Evolutionary conservation across 92 coral and sea anemone genomes (phyloP).

Genomic region (Actinostola sp.): DNA sequence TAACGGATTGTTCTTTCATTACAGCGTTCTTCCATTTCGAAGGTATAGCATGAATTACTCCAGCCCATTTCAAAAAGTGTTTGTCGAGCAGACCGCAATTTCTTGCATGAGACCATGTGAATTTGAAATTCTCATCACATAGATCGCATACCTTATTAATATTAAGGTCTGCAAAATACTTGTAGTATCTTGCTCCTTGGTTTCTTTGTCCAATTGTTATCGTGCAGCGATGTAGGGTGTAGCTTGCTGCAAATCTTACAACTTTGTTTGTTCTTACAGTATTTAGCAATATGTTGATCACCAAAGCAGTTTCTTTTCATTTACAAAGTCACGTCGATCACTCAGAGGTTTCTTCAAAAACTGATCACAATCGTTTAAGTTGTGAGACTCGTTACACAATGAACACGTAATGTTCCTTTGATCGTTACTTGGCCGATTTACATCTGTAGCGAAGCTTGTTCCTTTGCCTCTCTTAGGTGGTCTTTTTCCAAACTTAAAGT

Average conservation of each 20-base stretch:
- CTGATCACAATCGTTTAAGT: conserved; percentile 65
- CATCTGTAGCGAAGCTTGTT: conserved; percentile 36
- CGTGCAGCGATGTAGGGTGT: conserved; percentile 71
- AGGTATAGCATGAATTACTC: background rate
- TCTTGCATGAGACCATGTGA: background rate
- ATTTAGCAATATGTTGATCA: conserved; percentile 54
- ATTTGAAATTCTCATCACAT: background rate
- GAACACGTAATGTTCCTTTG: conserved; percentile 29
- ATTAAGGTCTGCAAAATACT: background rate
- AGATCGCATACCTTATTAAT: background rate
- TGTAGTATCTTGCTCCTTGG: background rate
- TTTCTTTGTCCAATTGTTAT: conserved; percentile 46
- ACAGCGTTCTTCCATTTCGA: background rate
- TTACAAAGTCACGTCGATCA: conserved; percentile 58
- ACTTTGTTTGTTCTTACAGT: conserved; percentile 42
- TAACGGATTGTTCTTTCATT: too few species aligned
- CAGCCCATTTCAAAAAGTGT: background rate
- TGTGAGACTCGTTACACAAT: conserved; percentile 51
- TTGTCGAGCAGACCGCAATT: background rate
- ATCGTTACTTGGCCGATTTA: background rate
- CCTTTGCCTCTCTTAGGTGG: conserved; percentile 33
- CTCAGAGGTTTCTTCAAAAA: conserved; percentile 48
- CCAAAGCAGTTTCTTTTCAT: conserved; percentile 48
- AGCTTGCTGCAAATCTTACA: conserved; percentile 64
- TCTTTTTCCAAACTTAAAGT: conserved; percentile 16